phyloP scores from a whole-genome alignment of 2,113 vertebrate genomes.

The Epinephelus lanceolatus region DNA sequence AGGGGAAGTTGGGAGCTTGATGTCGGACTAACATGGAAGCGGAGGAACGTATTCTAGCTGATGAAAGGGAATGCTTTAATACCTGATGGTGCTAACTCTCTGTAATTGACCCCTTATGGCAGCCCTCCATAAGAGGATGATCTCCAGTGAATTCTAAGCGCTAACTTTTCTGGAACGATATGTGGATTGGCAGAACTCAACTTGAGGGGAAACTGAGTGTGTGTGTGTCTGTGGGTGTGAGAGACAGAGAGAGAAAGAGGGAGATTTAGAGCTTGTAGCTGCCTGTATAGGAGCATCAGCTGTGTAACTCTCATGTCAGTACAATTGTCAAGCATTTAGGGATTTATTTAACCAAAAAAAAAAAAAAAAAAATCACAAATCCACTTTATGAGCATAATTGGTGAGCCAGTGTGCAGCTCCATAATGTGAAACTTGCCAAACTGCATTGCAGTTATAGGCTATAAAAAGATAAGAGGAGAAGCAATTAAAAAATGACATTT shows the following conservation, averaged over 20 bases:
- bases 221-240: neutral
- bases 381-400: neutral
- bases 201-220: constrained; percentile 1
- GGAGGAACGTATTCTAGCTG: constrained; percentile 37
- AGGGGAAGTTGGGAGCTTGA: constrained; percentile 54
- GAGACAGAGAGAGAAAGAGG: neutral
- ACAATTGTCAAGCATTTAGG: neutral
- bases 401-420: neutral
- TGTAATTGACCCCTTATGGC: constrained; percentile 73
- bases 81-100: constrained; percentile 65
- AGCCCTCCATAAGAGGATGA: constrained; percentile 49
- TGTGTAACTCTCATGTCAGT: neutral
- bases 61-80: constrained; percentile 74
- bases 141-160: constrained; percentile 40
- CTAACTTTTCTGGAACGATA: constrained; percentile 51
- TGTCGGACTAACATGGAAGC: constrained; percentile 47
- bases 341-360: neutral
- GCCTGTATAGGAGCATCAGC: neutral
- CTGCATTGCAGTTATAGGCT: neutral
- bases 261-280: neutral
- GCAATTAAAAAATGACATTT: neutral
- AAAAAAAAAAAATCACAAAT: neutral
- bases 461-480: neutral
- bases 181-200: constrained; percentile 19
- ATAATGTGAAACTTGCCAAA: neutral